These are phyloP conservation scores for Phortica okadai DNA, from an alignment of 2,888 invertebrate species.

Conservation along the genomic window DNA sequence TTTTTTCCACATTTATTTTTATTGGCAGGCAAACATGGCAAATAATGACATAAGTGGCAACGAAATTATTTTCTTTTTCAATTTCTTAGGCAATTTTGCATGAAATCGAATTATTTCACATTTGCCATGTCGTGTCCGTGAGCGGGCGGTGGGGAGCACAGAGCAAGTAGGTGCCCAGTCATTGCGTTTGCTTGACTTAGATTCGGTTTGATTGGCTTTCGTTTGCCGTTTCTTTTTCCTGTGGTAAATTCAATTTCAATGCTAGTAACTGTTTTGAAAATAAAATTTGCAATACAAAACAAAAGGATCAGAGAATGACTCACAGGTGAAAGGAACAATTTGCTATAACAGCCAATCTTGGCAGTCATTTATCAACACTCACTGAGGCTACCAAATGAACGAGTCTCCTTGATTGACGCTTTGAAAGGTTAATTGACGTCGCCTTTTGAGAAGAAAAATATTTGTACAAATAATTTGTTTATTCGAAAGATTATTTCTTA, in stretches of 20 bases:
- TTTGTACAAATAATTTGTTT: slow-evolving; percentile 32
- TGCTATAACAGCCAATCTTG: too few relatives aligned
- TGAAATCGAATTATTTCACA: slow-evolving; percentile 55
- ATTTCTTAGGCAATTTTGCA: slow-evolving; percentile 67
- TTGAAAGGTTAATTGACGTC: too few relatives aligned
- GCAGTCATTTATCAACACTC: too few relatives aligned
- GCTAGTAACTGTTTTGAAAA: background rate
- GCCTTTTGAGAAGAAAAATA: background rate
- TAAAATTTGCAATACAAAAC: slow-evolving; percentile 15
- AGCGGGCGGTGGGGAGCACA: background rate
- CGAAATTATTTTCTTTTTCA: slow-evolving; percentile 60
- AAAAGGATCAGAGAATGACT: too few relatives aligned
- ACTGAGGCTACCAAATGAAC: too few relatives aligned
- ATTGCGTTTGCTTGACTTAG: background rate
- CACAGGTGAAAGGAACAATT: too few relatives aligned
- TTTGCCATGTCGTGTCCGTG: background rate
- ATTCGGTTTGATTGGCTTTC: background rate
- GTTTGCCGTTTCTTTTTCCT: background rate
- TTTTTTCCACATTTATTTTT: slow-evolving; percentile 18
- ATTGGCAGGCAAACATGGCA: slow-evolving; percentile 11
- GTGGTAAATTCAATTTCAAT: slow-evolving; percentile 17
- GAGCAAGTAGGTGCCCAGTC: background rate
- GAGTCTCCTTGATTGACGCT: too few relatives aligned
- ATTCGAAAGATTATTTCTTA: slow-evolving; percentile 11
- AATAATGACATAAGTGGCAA: slow-evolving; percentile 33